Evolutionary conservation across 2,113 vertebrate genomes (phyloP), one percentile per base, ranked within the genome.

Genomic region (Ammospiza caudacuta): DNA sequence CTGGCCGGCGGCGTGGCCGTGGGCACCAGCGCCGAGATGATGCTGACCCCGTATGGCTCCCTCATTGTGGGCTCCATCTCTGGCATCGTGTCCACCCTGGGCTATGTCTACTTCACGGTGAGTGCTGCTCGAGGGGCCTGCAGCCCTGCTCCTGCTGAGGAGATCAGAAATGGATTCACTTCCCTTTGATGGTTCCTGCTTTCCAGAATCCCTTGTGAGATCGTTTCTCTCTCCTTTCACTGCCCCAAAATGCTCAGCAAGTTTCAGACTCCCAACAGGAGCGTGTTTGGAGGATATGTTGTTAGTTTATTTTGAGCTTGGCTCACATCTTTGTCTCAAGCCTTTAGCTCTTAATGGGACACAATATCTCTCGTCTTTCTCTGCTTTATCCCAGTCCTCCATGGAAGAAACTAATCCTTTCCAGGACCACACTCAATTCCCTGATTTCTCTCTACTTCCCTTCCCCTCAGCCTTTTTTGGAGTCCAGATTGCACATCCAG

Each of bases 1-100:
- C 97, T 99, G 72, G 99, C 99, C 0, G 99, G 98, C 0, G 99
- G 99, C 0, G 99, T 99, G 82, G 99, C 99, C 1, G 98, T 99
- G 98, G 99, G 99, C 81, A 99, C 99, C 1, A 95, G 99, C 0
- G 99, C 98, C 0, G 99, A 99, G 97, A 99, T 99, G 97, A 99
- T 99, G 99, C 98, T 99, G 93, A 98, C 96, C 44, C 98, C 99
- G 0, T 99, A 99, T 0, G 99, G 99, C 5, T 95, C 99, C 27
- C 98, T 99, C 62, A 99, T 99, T 15, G 98, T 99, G 0, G 99
- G 99, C 33, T 99, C 99, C 96, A 78, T 97, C 97, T 98, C 98
- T 21, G 99, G 99, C 85, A 98, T 98, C 18, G 89, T 99, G 94
- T 99, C 99, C 49, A 99, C 99, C 0, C 96, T 99, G 47, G 99